Percentiles rank a stretch among this genome's conserved stretches.
These are phyloP conservation scores for Cantharis lateralis DNA, from an alignment of 2,888 invertebrate genomes.

Conservation along the genomic window DNA sequence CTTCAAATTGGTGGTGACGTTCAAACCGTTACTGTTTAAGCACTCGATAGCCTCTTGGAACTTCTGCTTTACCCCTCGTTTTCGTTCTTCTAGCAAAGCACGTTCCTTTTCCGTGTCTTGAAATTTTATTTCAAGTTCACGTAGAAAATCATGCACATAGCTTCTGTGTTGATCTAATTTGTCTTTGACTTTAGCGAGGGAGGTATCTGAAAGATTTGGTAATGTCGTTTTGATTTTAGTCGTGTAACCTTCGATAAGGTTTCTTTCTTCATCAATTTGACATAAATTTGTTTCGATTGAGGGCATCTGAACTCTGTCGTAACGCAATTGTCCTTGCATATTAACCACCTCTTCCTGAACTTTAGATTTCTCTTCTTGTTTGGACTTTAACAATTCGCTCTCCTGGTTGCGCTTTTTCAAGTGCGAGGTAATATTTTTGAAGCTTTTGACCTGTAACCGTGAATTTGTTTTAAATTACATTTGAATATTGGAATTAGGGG, in stretches of 20 bases:
- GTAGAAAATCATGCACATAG: neutral
- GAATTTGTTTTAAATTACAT: neutral
- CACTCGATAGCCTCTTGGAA: neutral
- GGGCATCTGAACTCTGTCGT: neutral
- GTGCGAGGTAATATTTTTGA: neutral
- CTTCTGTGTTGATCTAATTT: neutral
- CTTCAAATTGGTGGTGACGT: neutral
- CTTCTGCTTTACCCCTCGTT: neutral
- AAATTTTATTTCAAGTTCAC: neutral
- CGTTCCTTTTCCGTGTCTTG: neutral
- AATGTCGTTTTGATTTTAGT: neutral
- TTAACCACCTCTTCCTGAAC: neutral
- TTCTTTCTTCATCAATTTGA: neutral
- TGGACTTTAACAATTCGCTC: neutral
- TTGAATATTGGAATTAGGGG: neutral
- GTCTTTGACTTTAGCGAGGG: neutral
- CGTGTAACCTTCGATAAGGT: neutral
- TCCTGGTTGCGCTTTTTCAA: neutral
- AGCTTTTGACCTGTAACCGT: neutral
- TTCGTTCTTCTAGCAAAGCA: neutral
- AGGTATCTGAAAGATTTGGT: neutral
- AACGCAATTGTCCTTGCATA: neutral
- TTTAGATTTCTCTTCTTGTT: neutral
- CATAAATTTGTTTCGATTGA: neutral
- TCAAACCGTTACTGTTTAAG: neutral